Evolutionary conservation across 1,140 invertebrate species (phyloP), one percentile per base, ranked within the genome.

Genomic region (Centruroides vittatus): DNA sequence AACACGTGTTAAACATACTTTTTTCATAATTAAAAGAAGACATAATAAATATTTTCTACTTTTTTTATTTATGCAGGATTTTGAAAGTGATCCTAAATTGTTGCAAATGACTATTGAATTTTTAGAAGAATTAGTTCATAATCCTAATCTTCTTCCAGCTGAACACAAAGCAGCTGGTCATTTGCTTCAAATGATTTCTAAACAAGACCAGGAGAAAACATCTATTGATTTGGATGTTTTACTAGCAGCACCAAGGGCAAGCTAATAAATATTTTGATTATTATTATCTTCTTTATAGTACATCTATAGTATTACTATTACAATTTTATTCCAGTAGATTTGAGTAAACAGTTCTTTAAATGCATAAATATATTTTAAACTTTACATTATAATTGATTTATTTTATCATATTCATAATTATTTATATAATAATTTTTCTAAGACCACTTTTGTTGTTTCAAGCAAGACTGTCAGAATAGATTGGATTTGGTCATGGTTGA

Each of bases 111-210:
- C 89, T 0, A 86, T 89, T 59, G 86, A 89, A 66, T 90, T 95
- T 72, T 75, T 94, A 13, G 89, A 93, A 65, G 90, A 94, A 68
- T 88, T 95, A 62, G 82, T 89, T 47, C 84, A 82, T 66, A 89
- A 85, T 68, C 84, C 86, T 0, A 89, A 86, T 66, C 74, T 95
- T n/a, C 75, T 93, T 47, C 89, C 89, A 0, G 86, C 88, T 0
- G 91, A 95, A 70, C 88, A 93, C 70, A 90, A 93, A 72, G 86
- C 88, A 2, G 90, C 90, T 1, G 79, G 82, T 52, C 85, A 92
- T 72, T 71, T 95, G 23, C 74, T 93, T 12, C 78, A 87, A 57
- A 76, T 93, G 23, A 78, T 95, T 7, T 86, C 85, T 41, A 84
- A 87, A 61, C 85, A 87, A 51, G 67, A 68, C 23, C 68, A 72